Conservation (phyloP, 2,888 invertebrate species). For the Epistrophe grossulariae region DNA sequence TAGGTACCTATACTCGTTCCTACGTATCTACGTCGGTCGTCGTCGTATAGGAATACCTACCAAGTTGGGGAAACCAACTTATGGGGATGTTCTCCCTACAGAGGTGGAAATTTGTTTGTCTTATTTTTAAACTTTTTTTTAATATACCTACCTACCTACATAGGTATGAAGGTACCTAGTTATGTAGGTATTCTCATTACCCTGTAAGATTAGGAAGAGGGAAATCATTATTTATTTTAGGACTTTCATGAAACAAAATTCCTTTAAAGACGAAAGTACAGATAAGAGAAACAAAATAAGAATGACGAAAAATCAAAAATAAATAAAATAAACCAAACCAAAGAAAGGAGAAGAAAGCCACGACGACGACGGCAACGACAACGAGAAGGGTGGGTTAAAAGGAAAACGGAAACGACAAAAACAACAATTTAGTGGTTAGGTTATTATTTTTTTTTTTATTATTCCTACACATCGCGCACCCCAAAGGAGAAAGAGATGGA, state of each 20-base stretch:
- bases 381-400: constrained; percentile 61
- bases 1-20: too few species aligned
- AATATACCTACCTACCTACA: not conserved
- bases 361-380: constrained; percentile 17
- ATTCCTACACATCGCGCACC: constrained; percentile 63
- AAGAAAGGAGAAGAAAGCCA: constrained; percentile 42
- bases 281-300: constrained; percentile 38
- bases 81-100: constrained; percentile 27
- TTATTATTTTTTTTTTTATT: constrained; percentile 22
- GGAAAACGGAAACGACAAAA: constrained; percentile 74
- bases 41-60: not conserved
- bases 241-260: constrained; percentile 56
- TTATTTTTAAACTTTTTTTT: constrained; percentile 69
- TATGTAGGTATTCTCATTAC: not conserved
- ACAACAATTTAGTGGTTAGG: constrained; percentile 66
- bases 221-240: constrained; percentile 67
- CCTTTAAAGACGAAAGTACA: constrained; percentile 64
- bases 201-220: constrained; percentile 57
- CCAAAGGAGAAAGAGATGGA: constrained; percentile 67
- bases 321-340: not conserved
- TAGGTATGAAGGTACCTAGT: not conserved
- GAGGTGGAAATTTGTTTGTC: constrained; percentile 55
- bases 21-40: not conserved
- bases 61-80: too few species aligned
- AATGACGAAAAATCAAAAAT: constrained; percentile 19